phyloP scores from a whole-genome alignment of 2,113 vertebrate species.

The Chloropsis cyanopogon region DNA sequence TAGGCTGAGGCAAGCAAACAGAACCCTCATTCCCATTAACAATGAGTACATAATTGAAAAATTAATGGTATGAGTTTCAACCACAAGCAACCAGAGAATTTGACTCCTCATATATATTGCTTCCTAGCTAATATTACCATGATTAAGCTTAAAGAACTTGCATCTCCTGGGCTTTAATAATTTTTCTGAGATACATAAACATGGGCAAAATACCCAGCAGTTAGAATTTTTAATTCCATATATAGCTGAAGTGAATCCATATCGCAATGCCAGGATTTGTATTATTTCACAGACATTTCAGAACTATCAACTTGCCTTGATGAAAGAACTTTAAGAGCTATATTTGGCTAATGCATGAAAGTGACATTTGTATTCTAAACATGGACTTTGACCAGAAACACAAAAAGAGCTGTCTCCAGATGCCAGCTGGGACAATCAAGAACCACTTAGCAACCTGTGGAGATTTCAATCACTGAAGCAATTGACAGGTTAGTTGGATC shows the following conservation, averaged over 20 bases:
- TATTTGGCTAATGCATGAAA: neutral
- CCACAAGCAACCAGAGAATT: neutral
- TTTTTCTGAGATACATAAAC: neutral
- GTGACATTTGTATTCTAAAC: slow-evolving; percentile 6
- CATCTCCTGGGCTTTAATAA: neutral
- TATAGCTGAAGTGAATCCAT: neutral
- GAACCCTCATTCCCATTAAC: neutral
- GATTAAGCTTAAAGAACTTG: neutral
- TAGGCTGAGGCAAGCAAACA: neutral
- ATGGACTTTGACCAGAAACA: neutral
- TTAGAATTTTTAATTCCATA: neutral
- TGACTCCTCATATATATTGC: neutral
- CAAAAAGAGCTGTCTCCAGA: neutral
- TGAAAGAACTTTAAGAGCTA: neutral
- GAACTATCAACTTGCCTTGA: neutral
- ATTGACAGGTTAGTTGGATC: neutral
- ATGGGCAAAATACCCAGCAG: neutral
- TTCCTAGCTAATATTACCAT: neutral
- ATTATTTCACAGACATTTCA: neutral
- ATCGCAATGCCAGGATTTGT: neutral
- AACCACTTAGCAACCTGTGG: neutral
- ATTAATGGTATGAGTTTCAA: neutral
- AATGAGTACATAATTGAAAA: neutral
- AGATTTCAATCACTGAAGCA: slow-evolving; percentile 8
- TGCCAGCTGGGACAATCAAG: slow-evolving; percentile 21